Evolutionary conservation across 2,797 vertebrate species (phyloP).

Genomic region (Salmo trutta): DNA sequence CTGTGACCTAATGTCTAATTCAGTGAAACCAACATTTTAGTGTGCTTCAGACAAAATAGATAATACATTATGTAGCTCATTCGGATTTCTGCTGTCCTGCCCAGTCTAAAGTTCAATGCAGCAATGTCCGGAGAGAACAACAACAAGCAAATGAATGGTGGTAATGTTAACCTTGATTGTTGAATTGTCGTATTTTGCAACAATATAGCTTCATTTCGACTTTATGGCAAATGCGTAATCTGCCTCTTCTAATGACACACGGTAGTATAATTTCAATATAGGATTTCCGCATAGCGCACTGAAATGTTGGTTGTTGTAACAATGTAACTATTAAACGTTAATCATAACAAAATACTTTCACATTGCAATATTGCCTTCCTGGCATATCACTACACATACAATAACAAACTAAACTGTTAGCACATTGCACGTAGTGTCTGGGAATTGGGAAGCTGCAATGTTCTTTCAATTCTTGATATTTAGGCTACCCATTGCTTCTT

Average conservation of each 20-base stretch:
- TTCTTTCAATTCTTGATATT: no score
- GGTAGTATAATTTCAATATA: background rate
- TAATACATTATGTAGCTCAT: no score
- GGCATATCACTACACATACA: background rate
- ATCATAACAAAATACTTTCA: background rate
- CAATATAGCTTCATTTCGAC: background rate
- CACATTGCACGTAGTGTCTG: no score
- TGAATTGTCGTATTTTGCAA: background rate
- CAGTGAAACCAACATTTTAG: no score
- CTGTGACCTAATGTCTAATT: no score
- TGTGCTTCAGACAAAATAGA: no score
- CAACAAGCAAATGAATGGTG: slow-evolving; percentile 21
- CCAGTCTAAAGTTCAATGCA: slow-evolving; percentile 55
- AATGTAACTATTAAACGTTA: background rate
- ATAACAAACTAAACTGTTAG: background rate
- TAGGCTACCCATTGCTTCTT: no score
- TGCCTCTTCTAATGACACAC: background rate
- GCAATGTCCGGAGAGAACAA: background rate
- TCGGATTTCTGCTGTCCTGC: background rate
- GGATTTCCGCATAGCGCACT: background rate
- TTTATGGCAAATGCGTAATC: background rate
- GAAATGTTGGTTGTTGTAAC: background rate
- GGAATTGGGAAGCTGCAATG: no score
- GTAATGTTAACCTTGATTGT: slow-evolving; percentile 30
- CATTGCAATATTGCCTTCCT: background rate